These are phyloP conservation scores for Hypocryptadius cinnamomeus DNA, from an alignment of 2,113 vertebrate genomes.

Conservation along the genomic window DNA sequence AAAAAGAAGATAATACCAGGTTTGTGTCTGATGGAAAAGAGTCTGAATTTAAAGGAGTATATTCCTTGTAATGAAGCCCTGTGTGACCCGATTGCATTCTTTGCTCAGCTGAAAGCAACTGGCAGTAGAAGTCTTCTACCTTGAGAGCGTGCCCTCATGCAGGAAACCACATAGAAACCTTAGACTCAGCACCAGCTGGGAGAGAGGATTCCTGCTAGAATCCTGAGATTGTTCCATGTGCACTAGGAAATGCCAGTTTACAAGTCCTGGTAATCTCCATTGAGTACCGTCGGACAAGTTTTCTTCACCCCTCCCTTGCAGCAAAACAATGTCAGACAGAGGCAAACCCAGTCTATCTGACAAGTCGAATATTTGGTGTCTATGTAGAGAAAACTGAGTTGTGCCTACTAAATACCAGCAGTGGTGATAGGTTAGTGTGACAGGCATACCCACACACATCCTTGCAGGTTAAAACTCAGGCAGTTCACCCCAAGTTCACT, in stretches of 20 bases:
- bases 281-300: background rate
- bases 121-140: background rate
- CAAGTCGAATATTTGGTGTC: background rate
- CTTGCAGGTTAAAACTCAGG: background rate
- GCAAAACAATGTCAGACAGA: background rate
- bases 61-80: constrained; percentile 5
- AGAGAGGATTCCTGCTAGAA: background rate
- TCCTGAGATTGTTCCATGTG: fast-evolving
- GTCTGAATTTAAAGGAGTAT: constrained; percentile 16
- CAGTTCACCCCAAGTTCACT: background rate
- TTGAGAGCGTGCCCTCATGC: background rate
- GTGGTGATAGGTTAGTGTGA: background rate
- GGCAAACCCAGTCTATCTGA: background rate
- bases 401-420: background rate
- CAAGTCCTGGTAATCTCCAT: background rate
- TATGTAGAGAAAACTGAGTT: background rate
- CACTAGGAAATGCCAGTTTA: background rate
- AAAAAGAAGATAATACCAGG: constrained; percentile 52
- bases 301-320: background rate
- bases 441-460: too few relatives aligned
- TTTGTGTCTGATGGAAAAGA: constrained; percentile 36
- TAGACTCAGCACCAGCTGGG: background rate
- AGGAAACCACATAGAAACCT: background rate
- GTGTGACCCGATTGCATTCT: background rate
- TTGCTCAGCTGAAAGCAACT: background rate